A percentile compares a stretch with the other conserved stretches of the same genome.
phyloP scores from a whole-genome alignment of 1,140 invertebrate genomes.

The Drosophila ficusphila region DNA sequence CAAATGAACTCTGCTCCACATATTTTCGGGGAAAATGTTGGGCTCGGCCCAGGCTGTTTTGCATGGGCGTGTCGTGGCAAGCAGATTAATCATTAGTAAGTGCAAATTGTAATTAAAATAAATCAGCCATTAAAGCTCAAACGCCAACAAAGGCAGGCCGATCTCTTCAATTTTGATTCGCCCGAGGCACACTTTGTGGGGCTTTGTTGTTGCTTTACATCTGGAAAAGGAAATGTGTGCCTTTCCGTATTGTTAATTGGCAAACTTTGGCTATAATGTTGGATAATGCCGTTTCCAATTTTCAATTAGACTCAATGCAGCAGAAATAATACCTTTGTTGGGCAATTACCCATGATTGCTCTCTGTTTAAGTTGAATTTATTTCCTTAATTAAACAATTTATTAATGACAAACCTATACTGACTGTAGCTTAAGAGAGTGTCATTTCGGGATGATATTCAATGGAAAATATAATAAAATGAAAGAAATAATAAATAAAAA shows the following conservation, averaged over 20 bases:
- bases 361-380: neutral
- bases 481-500: slow-evolving; percentile 14
- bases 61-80: slow-evolving; percentile 21
- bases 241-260: slow-evolving; percentile 9
- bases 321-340: slow-evolving; percentile 12
- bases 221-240: too few species aligned
- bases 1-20: slow-evolving; percentile 41
- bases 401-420: too few species aligned
- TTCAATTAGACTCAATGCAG: slow-evolving; percentile 20
- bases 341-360: neutral
- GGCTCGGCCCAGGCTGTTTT: slow-evolving; percentile 15
- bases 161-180: slow-evolving; percentile 24
- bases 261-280: slow-evolving; percentile 5
- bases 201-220: slow-evolving; percentile 13
- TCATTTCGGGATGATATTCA: too few species aligned
- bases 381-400: too few species aligned
- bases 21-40: slow-evolving; percentile 8
- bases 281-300: slow-evolving; percentile 8
- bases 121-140: slow-evolving; percentile 36
- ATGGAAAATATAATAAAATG: too few species aligned
- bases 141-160: slow-evolving; percentile 15
- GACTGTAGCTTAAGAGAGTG: too few species aligned
- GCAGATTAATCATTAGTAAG: slow-evolving; percentile 51
- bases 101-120: slow-evolving; percentile 57
- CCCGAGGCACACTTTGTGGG: slow-evolving; percentile 5